Evolutionary conservation across 2,888 invertebrate species (phyloP).

Genomic region (Argynnis bischoffii): DNA sequence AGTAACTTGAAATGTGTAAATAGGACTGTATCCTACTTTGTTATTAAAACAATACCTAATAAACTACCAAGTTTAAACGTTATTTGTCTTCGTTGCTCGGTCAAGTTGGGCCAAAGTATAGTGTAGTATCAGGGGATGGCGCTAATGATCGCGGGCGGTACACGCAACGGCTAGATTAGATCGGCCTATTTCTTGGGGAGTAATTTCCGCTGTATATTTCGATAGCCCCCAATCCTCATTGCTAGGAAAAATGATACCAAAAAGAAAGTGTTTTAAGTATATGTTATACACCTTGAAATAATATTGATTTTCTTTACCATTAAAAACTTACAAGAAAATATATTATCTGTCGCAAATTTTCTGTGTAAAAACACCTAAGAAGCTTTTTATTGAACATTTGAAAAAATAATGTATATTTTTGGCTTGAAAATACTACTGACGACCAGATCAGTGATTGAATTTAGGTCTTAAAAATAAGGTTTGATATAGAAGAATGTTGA

Average conservation of each 20-base stretch:
- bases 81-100: slow-evolving; percentile 6
- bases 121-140: slow-evolving; percentile 31
- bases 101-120: slow-evolving; percentile 23
- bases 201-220: slow-evolving; percentile 71
- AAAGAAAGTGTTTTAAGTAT: neutral
- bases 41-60: neutral
- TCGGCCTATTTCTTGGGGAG: slow-evolving; percentile 66
- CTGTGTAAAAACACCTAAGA: no score
- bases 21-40: neutral
- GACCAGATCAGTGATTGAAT: no score
- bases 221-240: slow-evolving; percentile 38
- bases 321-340: no score
- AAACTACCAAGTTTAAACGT: slow-evolving; percentile 6
- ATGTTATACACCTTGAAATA: no score
- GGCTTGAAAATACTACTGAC: no score
- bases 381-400: no score
- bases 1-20: no score
- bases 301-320: no score
- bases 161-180: slow-evolving; percentile 77
- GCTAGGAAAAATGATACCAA: slow-evolving; percentile 25
- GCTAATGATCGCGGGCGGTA: slow-evolving; percentile 66
- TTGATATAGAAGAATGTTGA: no score
- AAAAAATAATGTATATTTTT: no score
- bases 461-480: no score
- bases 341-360: no score